These are phyloP conservation scores for Fragum sueziense DNA, from an alignment of 2,888 invertebrate genomes.

Conservation along the genomic window DNA sequence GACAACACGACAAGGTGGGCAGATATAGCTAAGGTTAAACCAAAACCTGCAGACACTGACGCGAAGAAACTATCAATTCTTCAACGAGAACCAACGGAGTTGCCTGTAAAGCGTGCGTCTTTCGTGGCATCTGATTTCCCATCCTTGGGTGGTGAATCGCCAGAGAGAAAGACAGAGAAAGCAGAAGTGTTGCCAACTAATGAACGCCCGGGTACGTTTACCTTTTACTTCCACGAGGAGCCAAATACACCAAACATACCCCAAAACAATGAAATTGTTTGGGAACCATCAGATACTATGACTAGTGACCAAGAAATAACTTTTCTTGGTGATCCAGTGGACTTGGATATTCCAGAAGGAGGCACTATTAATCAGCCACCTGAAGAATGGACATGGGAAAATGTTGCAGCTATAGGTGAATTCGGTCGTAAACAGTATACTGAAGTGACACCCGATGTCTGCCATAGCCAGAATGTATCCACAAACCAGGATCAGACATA, in stretches of 20 bases:
- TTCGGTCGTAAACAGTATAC: background rate
- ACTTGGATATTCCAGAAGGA: background rate
- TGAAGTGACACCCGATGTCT: background rate
- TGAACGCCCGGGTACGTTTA: conserved; percentile 30
- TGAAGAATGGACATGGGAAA: conserved; percentile 15
- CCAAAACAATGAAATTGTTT: background rate
- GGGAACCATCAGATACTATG: background rate
- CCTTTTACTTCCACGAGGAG: conserved; percentile 38
- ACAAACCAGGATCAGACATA: too few species aligned
- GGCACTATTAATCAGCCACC: background rate
- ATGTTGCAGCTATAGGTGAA: conserved; percentile 17
- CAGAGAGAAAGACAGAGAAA: background rate
- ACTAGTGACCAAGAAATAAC: background rate
- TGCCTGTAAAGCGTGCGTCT: background rate
- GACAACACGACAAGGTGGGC: conserved; percentile 53
- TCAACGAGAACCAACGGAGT: background rate
- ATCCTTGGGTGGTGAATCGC: conserved; percentile 11
- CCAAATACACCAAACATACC: background rate
- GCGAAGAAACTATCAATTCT: background rate
- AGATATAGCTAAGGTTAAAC: conserved; percentile 58
- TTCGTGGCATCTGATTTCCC: conserved; percentile 50
- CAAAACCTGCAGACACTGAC: background rate
- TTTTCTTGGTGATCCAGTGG: background rate
- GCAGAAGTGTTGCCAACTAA: background rate
- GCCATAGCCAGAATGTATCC: too few species aligned